Evolutionary conservation across 2,888 invertebrate genomes (phyloP), one percentile per base, ranked within the genome.

Genomic region (Parnassius mnemosyne): DNA sequence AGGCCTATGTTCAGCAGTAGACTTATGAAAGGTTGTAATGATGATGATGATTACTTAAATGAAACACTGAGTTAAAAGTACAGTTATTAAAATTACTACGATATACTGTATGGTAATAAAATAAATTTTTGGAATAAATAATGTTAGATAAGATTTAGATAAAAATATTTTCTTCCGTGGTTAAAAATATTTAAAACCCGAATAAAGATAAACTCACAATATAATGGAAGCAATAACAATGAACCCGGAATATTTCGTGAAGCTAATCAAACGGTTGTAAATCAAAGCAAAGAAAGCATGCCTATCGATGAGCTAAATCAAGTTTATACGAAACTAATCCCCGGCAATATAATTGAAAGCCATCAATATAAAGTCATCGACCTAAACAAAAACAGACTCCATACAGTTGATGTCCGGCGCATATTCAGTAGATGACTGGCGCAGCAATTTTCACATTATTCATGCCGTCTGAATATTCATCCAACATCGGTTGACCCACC

Each of bases 401-500:
- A 70, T 75, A 69, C 68, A 70, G 72, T 72, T 77, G 82, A 83
- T 83, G 83, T 76, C 76, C 78, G 71, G 69, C 73, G 80, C 79
- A 84, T 84, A 84, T 84, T 80, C 83, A 84, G 78, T 76, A 71
- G 79, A 75, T 75, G 80, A 76, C 71, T 73, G 75, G 74, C 74
- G 80, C 81, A 76, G 81, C 74, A 78, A 84, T 84, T 81, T 84
- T 75, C 80, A 80, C 79, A 85, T 87, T 87, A 85, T 85, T 84
- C 83, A 88, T 86, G 79, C 79, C 71, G 73, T 67, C 81, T 86
- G 87, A 88, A 89, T 89, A 89, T 89, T 89, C 86, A 87, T 83
- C 75, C 78, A 76, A 74, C 81, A 79, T 79, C 78, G 79, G 78
- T 81, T 85, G 84, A 84, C 82, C 86, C 75, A 75, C 80, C 84